Evolutionary conservation across 1,140 invertebrate species (phyloP).

Genomic region (Drosophila nasuta): DNA sequence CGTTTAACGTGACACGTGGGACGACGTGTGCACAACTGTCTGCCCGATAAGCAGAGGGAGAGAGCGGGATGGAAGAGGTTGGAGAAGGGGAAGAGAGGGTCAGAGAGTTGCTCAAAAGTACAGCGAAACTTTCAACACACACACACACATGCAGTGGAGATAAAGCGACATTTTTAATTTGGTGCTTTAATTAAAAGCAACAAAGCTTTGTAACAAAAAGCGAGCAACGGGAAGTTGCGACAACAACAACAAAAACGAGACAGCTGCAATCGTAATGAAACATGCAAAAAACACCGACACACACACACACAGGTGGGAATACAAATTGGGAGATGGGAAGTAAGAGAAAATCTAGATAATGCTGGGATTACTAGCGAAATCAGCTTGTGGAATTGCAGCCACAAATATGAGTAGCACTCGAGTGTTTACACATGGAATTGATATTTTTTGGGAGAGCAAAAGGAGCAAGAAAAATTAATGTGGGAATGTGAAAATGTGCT

Average conservation of each 20-base stretch:
- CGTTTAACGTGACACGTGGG: conserved; percentile 76
- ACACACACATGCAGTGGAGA: conserved; percentile 17
- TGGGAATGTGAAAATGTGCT: not conserved
- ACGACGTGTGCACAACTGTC: conserved; percentile 65
- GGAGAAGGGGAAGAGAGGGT: not conserved
- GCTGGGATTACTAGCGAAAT: not conserved
- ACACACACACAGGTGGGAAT: not conserved
- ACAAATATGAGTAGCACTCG: not conserved
- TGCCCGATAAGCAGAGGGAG: conserved; percentile 26
- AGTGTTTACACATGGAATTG: no score
- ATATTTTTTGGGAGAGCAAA: no score
- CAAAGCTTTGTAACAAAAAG: conserved; percentile 59
- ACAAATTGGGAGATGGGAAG: not conserved
- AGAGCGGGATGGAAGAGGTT: not conserved
- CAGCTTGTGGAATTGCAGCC: not conserved
- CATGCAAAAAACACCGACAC: conserved; percentile 2
- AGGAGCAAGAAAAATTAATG: no score
- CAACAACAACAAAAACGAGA: conserved; percentile 36
- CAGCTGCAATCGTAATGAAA: conserved; percentile 23
- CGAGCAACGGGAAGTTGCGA: conserved; percentile 30
- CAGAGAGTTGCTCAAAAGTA: conserved; percentile 28
- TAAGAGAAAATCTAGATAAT: not conserved
- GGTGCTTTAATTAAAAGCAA: conserved; percentile 75
- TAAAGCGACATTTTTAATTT: conserved; percentile 74
- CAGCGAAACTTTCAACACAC: conserved; percentile 56